phyloP scores from a whole-genome alignment of 2,888 invertebrate species.

The Amphipyra tragopoginis region DNA sequence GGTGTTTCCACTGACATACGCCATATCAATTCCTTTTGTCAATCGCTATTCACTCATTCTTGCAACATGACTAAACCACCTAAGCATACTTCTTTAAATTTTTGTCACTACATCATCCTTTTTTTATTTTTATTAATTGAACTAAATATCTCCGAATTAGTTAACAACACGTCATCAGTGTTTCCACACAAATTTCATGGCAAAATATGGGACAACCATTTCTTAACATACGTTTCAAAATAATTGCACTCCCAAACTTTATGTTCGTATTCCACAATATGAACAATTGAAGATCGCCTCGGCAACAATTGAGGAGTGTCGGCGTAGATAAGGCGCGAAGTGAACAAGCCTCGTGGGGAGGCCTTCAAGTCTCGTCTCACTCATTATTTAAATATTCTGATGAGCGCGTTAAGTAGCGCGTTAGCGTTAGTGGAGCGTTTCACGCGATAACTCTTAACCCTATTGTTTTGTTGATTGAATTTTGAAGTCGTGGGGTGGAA shows the following conservation, averaged over 20 bases:
- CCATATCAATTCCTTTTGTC: no score
- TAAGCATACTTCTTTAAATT: no score
- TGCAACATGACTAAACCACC: no score
- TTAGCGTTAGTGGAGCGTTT: slow-evolving; percentile 79
- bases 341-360: slow-evolving; percentile 71
- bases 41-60: no score
- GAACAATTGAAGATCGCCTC: slow-evolving; percentile 58
- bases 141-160: no score
- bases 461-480: slow-evolving; percentile 85
- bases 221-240: slow-evolving; percentile 1
- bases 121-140: no score
- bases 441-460: slow-evolving; percentile 76
- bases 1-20: no score
- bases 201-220: no score
- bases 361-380: slow-evolving; percentile 54
- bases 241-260: slow-evolving; percentile 10
- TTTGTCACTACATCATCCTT: no score
- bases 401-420: slow-evolving; percentile 82
- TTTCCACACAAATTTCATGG: no score
- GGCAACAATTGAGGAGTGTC: slow-evolving; percentile 79
- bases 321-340: slow-evolving; percentile 80
- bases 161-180: no score
- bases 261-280: slow-evolving; percentile 45
- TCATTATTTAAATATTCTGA: slow-evolving; percentile 88
- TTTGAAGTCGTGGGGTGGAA: slow-evolving; percentile 65